Conservation (phyloP, 35 echinoderm and acorn worm species). For the Amphiura filiformis region DNA sequence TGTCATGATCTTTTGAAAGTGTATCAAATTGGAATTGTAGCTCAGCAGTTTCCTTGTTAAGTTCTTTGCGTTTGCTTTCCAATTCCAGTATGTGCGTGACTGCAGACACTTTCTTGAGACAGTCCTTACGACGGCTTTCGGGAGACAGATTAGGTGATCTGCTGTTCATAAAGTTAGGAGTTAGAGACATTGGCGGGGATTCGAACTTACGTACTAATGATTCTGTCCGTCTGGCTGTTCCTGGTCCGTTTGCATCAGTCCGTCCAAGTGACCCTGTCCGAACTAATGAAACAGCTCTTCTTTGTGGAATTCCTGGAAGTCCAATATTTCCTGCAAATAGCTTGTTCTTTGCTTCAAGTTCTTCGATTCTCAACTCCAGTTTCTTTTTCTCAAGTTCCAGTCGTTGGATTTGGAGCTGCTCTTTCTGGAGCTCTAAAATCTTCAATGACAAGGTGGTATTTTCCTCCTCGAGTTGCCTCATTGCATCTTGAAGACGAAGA, state of each 20-base stretch:
- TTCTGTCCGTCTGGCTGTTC: not conserved
- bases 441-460: slow-evolving; percentile 79
- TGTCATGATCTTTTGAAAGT: slow-evolving; percentile 61
- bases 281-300: slow-evolving; percentile 41
- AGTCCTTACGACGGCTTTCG: slow-evolving; percentile 12
- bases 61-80: slow-evolving; percentile 56
- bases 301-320: too few species aligned
- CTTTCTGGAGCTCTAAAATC: slow-evolving; percentile 74
- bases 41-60: slow-evolving; percentile 67
- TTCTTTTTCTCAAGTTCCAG: slow-evolving; percentile 85
- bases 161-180: not conserved
- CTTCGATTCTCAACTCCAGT: slow-evolving; percentile 78
- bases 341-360: slow-evolving; percentile 64
- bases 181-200: not conserved
- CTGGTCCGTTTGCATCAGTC: slow-evolving; percentile 10
- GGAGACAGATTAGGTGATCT: slow-evolving; percentile 17
- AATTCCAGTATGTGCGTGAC: slow-evolving; percentile 27
- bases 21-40: slow-evolving; percentile 77
- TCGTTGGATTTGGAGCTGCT: slow-evolving; percentile 80
- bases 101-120: slow-evolving; percentile 7
- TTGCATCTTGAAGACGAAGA: slow-evolving; percentile 64
- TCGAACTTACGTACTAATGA: not conserved
- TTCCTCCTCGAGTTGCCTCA: slow-evolving; percentile 71
- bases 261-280: slow-evolving; percentile 69
- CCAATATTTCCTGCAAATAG: slow-evolving; percentile 17